phyloP scores from a whole-genome alignment of 2,113 vertebrate species.

The Labeo rohita region DNA sequence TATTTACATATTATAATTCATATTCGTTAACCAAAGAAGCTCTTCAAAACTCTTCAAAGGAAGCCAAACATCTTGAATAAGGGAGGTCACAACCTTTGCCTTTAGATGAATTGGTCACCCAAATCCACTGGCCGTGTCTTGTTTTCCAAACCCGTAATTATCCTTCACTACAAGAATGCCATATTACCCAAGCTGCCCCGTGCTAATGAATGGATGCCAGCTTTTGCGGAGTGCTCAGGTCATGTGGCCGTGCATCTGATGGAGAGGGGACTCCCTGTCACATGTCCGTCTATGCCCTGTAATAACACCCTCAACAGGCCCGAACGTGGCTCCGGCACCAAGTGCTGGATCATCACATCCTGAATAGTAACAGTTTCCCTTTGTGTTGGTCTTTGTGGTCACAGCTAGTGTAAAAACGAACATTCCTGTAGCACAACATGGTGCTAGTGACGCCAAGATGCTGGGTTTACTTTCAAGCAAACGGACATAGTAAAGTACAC shows the following conservation, averaged over 20 bases:
- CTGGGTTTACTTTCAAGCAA: background rate
- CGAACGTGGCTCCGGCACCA: constrained; percentile 2
- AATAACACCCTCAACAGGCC: background rate
- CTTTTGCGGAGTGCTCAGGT: background rate
- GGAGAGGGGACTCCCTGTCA: background rate
- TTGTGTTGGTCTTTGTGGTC: constrained; percentile 36
- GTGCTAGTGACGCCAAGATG: background rate
- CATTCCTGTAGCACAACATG: constrained; percentile 13
- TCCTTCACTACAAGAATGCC: constrained; percentile 43
- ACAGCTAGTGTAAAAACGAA: constrained; percentile 20
- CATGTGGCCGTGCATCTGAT: background rate
- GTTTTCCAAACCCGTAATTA: constrained; percentile 51
- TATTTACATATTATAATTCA: background rate
- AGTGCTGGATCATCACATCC: constrained; percentile 33
- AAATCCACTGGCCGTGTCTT: constrained; percentile 9
- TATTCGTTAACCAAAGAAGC: background rate
- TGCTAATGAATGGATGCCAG: constrained; percentile 44
- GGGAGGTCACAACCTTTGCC: constrained; percentile 15
- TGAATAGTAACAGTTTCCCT: constrained; percentile 28
- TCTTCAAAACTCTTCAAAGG: background rate
- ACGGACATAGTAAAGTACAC: background rate
- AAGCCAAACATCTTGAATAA: constrained; percentile 13
- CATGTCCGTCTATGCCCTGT: constrained; percentile 9
- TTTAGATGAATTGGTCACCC: constrained; percentile 25
- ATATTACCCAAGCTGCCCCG: constrained; percentile 14